Percentiles rank a stretch among this genome's conserved stretches.
Evolutionary conservation across 64 coral and sea anemone genomes (phyloP).

Genomic region (Trachythela sp.): DNA sequence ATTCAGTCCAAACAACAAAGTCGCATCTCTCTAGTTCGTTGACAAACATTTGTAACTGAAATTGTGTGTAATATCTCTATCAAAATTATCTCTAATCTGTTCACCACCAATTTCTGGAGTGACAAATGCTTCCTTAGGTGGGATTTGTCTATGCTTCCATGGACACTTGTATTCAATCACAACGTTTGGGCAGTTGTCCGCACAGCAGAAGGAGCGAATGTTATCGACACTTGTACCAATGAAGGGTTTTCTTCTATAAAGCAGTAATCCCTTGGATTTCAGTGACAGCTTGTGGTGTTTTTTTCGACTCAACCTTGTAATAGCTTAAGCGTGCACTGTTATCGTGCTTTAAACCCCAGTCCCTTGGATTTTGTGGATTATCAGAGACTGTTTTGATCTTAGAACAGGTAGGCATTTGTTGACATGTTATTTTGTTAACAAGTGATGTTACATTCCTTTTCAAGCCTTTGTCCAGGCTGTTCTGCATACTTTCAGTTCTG

Average conservation of each 20-base stretch:
- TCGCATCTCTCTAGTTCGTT: not conserved
- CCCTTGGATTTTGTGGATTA: not conserved
- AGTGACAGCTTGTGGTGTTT: not conserved
- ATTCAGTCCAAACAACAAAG: not conserved
- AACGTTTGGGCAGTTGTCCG: not conserved
- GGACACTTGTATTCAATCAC: not conserved
- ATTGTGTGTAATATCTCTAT: not conserved
- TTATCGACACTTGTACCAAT: not conserved
- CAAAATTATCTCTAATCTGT: not conserved
- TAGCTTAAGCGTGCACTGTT: not conserved
- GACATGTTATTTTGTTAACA: not conserved
- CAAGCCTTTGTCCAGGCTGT: too few relatives aligned
- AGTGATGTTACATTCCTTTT: not conserved
- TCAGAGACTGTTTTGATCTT: too few relatives aligned
- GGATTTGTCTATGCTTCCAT: not conserved
- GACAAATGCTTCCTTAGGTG: not conserved
- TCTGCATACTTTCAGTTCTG: not conserved
- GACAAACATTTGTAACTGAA: constrained; percentile 1
- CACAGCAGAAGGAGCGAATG: not conserved
- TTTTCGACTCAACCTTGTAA: not conserved
- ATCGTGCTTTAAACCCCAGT: not conserved
- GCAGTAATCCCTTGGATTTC: not conserved
- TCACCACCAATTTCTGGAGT: not conserved
- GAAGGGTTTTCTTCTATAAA: not conserved
- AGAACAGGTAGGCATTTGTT: too few relatives aligned